Percentiles rank a stretch among this genome's conserved stretches.
Conservation (phyloP, 2,113 vertebrate species). For the Sciurus niger region DNA sequence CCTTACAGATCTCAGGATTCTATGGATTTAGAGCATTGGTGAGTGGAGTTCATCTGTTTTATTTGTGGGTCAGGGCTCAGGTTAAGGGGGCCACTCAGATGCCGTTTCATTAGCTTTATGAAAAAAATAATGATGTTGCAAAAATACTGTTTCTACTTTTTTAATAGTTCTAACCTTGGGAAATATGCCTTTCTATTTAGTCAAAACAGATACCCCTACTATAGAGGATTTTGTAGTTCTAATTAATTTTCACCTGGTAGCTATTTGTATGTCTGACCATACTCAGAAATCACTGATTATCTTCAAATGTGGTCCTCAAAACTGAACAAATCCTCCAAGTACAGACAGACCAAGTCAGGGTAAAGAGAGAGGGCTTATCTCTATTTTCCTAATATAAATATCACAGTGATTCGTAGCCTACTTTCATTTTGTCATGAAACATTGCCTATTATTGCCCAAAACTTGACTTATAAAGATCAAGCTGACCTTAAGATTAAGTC, state of each 20-base stretch:
- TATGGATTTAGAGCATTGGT: background rate
- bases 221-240: background rate
- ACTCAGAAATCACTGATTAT: background rate
- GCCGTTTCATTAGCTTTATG: background rate
- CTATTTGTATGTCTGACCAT: background rate
- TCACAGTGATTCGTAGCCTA: background rate
- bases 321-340: background rate
- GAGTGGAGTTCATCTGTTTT: background rate
- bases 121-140: background rate
- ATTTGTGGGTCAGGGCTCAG: background rate
- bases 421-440: background rate
- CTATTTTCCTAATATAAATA: background rate
- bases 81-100: background rate
- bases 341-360: background rate
- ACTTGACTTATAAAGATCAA: conserved; percentile 8
- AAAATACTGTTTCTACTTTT: background rate
- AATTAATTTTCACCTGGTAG: background rate
- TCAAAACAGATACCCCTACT: background rate
- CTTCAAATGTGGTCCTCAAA: background rate
- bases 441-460: conserved; percentile 14
- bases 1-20: conserved; percentile 32
- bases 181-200: background rate
- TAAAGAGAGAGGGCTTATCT: background rate
- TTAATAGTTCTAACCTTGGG: background rate
- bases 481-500: background rate